phyloP scores from a whole-genome alignment of 2,888 invertebrate genomes.

The Idaea aversata region DNA sequence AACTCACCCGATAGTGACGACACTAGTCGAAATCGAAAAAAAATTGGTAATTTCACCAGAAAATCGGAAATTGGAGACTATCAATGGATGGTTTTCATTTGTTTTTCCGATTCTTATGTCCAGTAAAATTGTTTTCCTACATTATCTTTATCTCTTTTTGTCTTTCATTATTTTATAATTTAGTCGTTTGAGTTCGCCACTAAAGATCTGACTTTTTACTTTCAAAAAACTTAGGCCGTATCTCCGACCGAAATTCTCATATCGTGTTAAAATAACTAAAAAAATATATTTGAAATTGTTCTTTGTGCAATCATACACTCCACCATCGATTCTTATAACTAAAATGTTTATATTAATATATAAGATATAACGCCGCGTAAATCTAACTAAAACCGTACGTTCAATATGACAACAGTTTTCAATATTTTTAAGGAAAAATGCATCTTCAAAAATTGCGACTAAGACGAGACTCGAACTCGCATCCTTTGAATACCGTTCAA shows the following conservation, averaged over 20 bases:
- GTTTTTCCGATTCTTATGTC: no score
- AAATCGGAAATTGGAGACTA: no score
- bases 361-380: background rate
- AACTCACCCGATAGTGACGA: background rate
- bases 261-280: background rate
- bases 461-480: no score
- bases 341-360: background rate
- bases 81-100: no score
- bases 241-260: background rate
- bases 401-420: background rate
- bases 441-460: no score
- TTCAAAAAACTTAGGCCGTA: background rate
- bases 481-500: no score
- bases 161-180: no score
- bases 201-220: background rate
- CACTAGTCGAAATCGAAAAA: background rate
- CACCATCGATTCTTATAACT: background rate
- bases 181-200: background rate
- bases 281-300: background rate
- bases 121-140: no score
- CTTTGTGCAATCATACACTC: background rate
- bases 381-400: background rate
- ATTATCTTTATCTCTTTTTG: no score
- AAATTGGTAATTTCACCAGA: no score
- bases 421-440: no score